phyloP scores from a whole-genome alignment of 1,140 invertebrate species.

The Drosophila busckii region DNA sequence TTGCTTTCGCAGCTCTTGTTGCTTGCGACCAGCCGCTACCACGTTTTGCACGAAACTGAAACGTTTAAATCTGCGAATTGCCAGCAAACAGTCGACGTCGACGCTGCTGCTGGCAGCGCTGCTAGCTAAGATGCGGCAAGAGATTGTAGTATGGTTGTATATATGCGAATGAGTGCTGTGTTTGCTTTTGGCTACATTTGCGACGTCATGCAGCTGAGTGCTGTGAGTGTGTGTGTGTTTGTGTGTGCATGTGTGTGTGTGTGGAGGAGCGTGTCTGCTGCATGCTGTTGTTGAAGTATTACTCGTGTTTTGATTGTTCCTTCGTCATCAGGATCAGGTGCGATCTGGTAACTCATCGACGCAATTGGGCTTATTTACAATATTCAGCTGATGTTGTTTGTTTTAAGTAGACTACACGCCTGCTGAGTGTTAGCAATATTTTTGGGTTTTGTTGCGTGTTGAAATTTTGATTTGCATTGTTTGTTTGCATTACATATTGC shows the following conservation, averaged over 20 bases:
- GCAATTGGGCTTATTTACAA: too few species aligned
- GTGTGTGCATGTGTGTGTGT: constrained; percentile 1
- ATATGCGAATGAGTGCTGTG: too few species aligned
- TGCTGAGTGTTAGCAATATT: constrained; percentile 17
- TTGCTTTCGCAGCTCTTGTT: constrained; percentile 18
- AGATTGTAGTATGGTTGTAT: constrained; percentile 26
- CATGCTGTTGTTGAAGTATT: constrained; percentile 3
- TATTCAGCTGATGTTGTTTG: constrained; percentile 26
- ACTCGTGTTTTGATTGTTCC: neutral
- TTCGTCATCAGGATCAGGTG: neutral
- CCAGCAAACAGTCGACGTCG: constrained; percentile 26
- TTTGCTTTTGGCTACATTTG: constrained; percentile 42
- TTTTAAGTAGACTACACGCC: constrained; percentile 39
- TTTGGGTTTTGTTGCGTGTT: constrained; percentile 13
- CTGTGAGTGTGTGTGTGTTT: neutral
- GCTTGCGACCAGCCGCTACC: constrained; percentile 65
- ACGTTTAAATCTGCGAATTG: constrained; percentile 63
- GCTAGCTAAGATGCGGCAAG: neutral
- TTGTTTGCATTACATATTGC: constrained; percentile 27
- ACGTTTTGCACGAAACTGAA: constrained; percentile 76
- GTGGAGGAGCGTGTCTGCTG: constrained; percentile 23
- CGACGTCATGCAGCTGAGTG: constrained; percentile 3
- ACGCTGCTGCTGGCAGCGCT: constrained; percentile 10
- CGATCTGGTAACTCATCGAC: too few species aligned
- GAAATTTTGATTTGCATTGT: constrained; percentile 49